Percentiles rank a stretch among this genome's conserved stretches.
phyloP scores from a whole-genome alignment of 2,797 vertebrate species.

The Urocyon cinereoargenteus region DNA sequence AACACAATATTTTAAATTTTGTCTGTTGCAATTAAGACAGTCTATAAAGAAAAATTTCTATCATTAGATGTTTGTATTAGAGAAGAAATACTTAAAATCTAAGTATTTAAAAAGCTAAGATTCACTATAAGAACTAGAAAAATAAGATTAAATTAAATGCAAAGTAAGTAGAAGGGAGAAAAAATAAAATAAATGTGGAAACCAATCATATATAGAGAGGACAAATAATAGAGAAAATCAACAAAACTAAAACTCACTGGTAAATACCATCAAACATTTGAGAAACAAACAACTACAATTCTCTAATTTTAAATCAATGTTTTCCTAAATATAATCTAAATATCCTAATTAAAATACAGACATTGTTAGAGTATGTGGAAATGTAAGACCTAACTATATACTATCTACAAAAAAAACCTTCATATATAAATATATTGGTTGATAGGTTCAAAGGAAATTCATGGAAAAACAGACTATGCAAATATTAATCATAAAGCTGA shows the following conservation, averaged over 20 bases:
- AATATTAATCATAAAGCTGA: background rate
- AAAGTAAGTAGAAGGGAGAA: background rate
- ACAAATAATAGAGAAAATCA: conserved; percentile 21
- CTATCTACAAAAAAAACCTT: background rate
- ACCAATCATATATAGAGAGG: background rate
- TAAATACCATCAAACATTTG: background rate
- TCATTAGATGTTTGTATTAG: background rate
- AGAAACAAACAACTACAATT: background rate
- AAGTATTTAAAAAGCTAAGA: background rate
- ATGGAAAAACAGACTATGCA: background rate
- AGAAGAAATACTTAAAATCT: conserved; percentile 11
- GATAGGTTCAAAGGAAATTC: background rate
- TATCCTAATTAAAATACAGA: background rate
- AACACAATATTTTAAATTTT: background rate
- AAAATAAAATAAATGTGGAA: background rate
- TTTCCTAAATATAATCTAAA: background rate
- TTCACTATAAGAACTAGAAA: background rate
- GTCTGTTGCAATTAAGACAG: background rate
- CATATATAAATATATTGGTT: background rate
- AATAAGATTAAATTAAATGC: background rate
- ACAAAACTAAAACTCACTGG: conserved; percentile 39
- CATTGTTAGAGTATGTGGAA: background rate
- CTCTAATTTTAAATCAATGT: background rate
- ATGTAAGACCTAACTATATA: background rate
- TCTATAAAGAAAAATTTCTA: background rate